phyloP scores from a whole-genome alignment of 2,113 vertebrate genomes.

The Cebidichthys violaceus region DNA sequence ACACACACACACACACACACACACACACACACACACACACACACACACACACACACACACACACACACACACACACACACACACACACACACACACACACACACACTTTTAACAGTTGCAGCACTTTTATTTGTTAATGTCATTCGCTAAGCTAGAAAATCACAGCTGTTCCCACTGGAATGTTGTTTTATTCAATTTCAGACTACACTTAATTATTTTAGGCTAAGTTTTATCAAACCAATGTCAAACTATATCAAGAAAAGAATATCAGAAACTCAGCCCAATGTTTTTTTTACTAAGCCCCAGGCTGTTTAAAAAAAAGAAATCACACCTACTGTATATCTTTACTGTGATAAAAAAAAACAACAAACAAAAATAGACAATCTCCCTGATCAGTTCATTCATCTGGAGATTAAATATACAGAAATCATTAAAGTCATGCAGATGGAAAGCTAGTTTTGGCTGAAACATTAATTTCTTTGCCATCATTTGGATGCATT shows the following conservation, averaged over 20 bases:
- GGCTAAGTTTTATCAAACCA: neutral
- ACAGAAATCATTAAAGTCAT: neutral
- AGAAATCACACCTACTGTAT: neutral
- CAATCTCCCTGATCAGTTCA: conserved; percentile 22
- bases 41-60: neutral
- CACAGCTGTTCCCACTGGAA: conserved; percentile 26
- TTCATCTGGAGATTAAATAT: conserved; percentile 10
- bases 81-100: neutral
- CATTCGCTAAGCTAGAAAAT: conserved; percentile 13
- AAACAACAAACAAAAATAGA: neutral
- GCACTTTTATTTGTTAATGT: neutral
- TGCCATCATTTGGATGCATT: neutral
- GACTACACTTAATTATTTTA: conserved; percentile 3
- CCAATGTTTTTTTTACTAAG: neutral
- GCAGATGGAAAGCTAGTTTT: neutral
- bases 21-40: neutral
- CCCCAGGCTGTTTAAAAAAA: neutral
- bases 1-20: neutral
- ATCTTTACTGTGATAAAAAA: neutral
- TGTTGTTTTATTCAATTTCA: conserved; percentile 59
- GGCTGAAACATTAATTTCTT: neutral
- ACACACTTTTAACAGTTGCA: neutral
- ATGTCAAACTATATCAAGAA: neutral
- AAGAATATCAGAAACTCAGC: neutral
- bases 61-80: neutral